A percentile compares a stretch with the other conserved stretches of the same genome.
Evolutionary conservation across 2,888 invertebrate genomes (phyloP).

Genomic region (Pheosia gnoma): DNA sequence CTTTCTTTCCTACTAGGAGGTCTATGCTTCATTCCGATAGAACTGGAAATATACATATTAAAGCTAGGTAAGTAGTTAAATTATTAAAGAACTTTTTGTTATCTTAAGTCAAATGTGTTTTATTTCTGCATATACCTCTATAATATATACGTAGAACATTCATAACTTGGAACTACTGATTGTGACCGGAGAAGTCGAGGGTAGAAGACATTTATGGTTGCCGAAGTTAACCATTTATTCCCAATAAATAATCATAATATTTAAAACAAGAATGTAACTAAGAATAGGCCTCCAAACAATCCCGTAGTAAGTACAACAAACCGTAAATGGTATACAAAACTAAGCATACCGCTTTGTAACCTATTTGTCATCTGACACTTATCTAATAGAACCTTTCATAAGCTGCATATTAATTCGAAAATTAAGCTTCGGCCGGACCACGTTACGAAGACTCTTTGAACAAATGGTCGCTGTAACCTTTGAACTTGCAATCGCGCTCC

Average conservation of each 20-base stretch:
- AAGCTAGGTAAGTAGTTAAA: no score
- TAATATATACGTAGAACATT: no score
- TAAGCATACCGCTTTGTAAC: conserved; percentile 51
- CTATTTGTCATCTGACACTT: conserved; percentile 56
- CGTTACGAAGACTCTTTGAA: conserved; percentile 27
- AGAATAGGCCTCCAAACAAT: not conserved
- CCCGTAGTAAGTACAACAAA: not conserved
- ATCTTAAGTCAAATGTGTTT: no score
- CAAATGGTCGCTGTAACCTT: conserved; percentile 45
- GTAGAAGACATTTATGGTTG: no score
- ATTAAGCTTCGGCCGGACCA: conserved; percentile 46
- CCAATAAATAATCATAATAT: no score
- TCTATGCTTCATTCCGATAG: conserved; percentile 16
- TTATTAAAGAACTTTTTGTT: no score
- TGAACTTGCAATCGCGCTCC: conserved; percentile 20
- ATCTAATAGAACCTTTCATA: conserved; percentile 59
- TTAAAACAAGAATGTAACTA: no score
- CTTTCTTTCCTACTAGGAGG: conserved; percentile 40
- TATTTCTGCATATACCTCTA: no score
- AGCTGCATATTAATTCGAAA: conserved; percentile 53
- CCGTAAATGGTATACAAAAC: conserved; percentile 50
- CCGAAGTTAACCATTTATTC: no score
- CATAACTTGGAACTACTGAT: no score
- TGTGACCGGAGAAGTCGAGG: no score
- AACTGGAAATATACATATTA: conserved; percentile 4